These are phyloP conservation scores for Sebastes variabilis DNA, from an alignment of 2,797 vertebrate species.

Conservation along the genomic window DNA sequence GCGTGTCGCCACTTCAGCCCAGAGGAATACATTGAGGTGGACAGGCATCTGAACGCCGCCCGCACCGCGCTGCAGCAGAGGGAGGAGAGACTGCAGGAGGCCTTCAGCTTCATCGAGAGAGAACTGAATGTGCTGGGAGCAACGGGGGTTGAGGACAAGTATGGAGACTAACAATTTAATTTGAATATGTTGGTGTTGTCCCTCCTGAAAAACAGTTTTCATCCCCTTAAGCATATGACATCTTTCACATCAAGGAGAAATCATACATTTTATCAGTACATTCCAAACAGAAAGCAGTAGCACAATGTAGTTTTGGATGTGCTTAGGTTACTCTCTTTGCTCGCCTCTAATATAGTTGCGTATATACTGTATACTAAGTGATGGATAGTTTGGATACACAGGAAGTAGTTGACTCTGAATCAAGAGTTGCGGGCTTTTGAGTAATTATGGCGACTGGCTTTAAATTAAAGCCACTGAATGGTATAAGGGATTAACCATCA, in stretches of 20 bases:
- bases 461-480: neutral
- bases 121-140: conserved; percentile 94
- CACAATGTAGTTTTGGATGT: neutral
- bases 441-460: neutral
- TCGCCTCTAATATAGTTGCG: neutral
- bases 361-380: neutral
- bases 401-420: neutral
- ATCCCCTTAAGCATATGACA: neutral
- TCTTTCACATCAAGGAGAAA: neutral
- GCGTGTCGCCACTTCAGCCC: conserved; percentile 91
- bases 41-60: conserved; percentile 87
- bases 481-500: neutral
- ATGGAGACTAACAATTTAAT: conserved; percentile 49
- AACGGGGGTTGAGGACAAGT: conserved; percentile 98
- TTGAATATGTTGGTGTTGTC: neutral
- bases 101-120: conserved; percentile 91
- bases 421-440: neutral
- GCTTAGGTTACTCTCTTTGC: neutral
- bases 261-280: neutral
- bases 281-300: neutral
- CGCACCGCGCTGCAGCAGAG: conserved; percentile 94
- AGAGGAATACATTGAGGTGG: conserved; percentile 89
- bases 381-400: neutral
- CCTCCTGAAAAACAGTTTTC: neutral
- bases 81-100: conserved; percentile 89